These are phyloP conservation scores for Ernsta delagoae DNA, from an alignment of 2,888 invertebrate species.

Conservation along the genomic window DNA sequence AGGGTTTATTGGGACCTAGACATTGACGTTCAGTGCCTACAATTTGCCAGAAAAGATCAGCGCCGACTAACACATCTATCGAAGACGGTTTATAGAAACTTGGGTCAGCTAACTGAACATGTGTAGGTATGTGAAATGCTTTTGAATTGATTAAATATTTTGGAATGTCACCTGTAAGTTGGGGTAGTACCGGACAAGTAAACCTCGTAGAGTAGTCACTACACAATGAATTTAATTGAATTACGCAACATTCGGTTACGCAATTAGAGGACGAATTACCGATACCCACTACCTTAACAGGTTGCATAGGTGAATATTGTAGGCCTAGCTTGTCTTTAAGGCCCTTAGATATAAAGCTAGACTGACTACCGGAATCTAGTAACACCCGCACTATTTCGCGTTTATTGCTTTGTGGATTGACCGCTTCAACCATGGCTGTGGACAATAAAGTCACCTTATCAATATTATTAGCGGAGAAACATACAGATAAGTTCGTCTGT, in stretches of 20 bases:
- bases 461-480: not conserved
- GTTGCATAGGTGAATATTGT: slow-evolving; percentile 12
- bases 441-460: slow-evolving; percentile 6
- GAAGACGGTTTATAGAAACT: slow-evolving; percentile 2
- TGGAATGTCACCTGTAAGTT: slow-evolving; percentile 35
- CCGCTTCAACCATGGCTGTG: slow-evolving; percentile 11
- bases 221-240: slow-evolving; percentile 21
- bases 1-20: slow-evolving; percentile 25
- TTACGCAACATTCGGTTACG: slow-evolving; percentile 13
- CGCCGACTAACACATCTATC: slow-evolving; percentile 6
- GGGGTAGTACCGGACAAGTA: slow-evolving; percentile 27
- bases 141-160: slow-evolving; percentile 8
- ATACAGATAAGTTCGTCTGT: slow-evolving; percentile 10
- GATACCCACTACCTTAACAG: slow-evolving; percentile 29
- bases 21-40: slow-evolving; percentile 21
- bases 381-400: slow-evolving; percentile 19
- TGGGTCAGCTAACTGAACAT: slow-evolving; percentile 13
- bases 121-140: not conserved
- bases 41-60: slow-evolving; percentile 10
- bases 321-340: slow-evolving; percentile 26
- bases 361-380: slow-evolving; percentile 32
- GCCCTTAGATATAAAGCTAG: slow-evolving; percentile 21
- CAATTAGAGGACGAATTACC: slow-evolving; percentile 20
- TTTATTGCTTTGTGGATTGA: slow-evolving; percentile 25
- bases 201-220: slow-evolving; percentile 14